A percentile compares a stretch with the other conserved stretches of the same genome.
Evolutionary conservation across 2,113 vertebrate genomes (phyloP).

Genomic region (Anthoscopus minutus): DNA sequence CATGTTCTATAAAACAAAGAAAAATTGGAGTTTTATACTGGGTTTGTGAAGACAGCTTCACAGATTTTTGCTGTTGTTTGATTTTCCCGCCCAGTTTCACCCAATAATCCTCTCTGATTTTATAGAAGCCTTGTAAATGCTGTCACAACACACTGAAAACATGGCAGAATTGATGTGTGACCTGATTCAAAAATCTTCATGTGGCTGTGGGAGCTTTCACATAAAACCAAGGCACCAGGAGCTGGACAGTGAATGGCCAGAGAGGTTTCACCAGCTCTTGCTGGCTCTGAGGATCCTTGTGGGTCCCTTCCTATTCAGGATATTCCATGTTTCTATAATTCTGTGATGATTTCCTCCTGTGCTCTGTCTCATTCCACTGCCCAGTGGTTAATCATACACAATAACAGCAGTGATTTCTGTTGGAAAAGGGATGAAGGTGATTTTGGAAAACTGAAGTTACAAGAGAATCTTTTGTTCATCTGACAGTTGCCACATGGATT

Average conservation of each 20-base stretch:
- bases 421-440: background rate
- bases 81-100: background rate
- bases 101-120: background rate
- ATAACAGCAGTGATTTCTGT: background rate
- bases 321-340: background rate
- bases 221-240: background rate
- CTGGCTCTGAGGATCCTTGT: background rate
- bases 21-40: background rate
- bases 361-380: background rate
- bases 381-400: background rate
- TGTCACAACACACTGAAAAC: no score
- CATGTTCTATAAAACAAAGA: background rate
- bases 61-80: background rate
- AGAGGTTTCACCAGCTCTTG: background rate
- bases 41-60: background rate
- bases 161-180: background rate
- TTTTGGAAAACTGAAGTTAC: background rate
- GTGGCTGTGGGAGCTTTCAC: background rate
- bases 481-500: constrained; percentile 30
- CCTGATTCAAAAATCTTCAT: background rate
- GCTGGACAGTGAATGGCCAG: background rate
- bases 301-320: background rate
- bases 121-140: background rate
- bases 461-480: background rate
- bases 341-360: background rate